Conservation (phyloP, 2,797 vertebrate species). For the Chromis chromis region DNA sequence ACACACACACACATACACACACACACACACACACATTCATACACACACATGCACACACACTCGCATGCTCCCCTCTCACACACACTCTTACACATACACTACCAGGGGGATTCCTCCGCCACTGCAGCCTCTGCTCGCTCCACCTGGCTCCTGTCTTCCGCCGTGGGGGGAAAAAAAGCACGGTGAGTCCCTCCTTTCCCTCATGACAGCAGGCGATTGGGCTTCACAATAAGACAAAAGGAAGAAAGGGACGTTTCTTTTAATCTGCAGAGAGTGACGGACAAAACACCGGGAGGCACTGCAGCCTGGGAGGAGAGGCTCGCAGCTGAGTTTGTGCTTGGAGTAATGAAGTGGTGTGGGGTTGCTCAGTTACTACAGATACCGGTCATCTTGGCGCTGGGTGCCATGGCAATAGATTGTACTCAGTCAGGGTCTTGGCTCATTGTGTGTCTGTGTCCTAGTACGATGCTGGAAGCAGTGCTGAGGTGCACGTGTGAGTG, state of each 20-base stretch:
- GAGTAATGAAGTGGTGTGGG: slow-evolving; percentile 64
- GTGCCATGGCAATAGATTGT: slow-evolving; percentile 69
- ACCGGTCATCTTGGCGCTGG: slow-evolving; percentile 60
- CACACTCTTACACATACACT: slow-evolving; percentile 79
- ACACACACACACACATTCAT: slow-evolving; percentile 22
- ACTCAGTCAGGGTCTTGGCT: slow-evolving; percentile 50
- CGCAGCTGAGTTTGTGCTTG: slow-evolving; percentile 67
- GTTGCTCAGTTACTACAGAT: slow-evolving; percentile 70
- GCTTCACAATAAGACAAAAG: slow-evolving; percentile 72
- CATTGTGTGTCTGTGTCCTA: slow-evolving; percentile 45
- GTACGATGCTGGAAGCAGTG: slow-evolving; percentile 46
- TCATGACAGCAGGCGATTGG: slow-evolving; percentile 63
- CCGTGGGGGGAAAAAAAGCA: slow-evolving; percentile 40
- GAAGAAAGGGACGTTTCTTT: slow-evolving; percentile 47
- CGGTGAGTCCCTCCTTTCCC: slow-evolving; percentile 76
- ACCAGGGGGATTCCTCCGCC: slow-evolving; percentile 78
- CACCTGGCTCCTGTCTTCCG: slow-evolving; percentile 67
- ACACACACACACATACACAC: slow-evolving; percentile 32
- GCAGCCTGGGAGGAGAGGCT: slow-evolving; percentile 69
- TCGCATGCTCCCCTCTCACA: slow-evolving; percentile 57
- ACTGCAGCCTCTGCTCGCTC: slow-evolving; percentile 69
- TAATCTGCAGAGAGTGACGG: slow-evolving; percentile 48
- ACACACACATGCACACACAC: slow-evolving; percentile 31
- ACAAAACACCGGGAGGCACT: slow-evolving; percentile 55
- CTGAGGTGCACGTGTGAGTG: slow-evolving; percentile 37